phyloP scores from a whole-genome alignment of 1,140 invertebrate genomes.

The Glossosoma conforme region DNA sequence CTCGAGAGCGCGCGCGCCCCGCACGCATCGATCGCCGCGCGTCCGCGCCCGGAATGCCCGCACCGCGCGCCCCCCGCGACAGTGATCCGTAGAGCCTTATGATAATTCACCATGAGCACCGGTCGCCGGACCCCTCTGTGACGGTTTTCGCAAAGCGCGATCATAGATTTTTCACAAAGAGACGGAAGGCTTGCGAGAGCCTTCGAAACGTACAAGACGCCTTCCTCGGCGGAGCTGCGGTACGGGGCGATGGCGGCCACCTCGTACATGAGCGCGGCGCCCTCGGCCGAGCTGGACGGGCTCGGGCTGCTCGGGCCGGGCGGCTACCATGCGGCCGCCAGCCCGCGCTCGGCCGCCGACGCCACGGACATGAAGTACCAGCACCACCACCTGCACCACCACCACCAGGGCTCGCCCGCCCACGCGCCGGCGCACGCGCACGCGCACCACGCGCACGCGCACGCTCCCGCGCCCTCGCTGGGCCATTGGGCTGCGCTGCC shows the following conservation, averaged over 20 bases:
- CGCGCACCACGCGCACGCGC: constrained; percentile 44
- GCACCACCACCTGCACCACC: constrained; percentile 70
- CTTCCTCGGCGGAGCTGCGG: constrained; percentile 55
- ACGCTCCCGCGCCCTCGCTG: constrained; percentile 47
- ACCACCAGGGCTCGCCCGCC: constrained; percentile 57
- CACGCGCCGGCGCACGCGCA: too few species aligned
- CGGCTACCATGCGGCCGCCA: constrained; percentile 65
- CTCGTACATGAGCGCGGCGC: constrained; percentile 77
- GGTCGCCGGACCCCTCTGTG: constrained; percentile 34
- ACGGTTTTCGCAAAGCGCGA: constrained; percentile 31
- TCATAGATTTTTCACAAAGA: constrained; percentile 32
- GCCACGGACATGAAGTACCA: constrained; percentile 92
- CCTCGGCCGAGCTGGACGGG: constrained; percentile 70
- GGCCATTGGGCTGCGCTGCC: constrained; percentile 83
- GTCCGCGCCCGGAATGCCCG: constrained; percentile 35
- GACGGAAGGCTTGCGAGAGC: constrained; percentile 50
- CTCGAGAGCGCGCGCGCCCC: constrained; percentile 44
- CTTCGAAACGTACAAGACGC: constrained; percentile 60
- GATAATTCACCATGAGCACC: constrained; percentile 32
- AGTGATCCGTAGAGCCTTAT: constrained; percentile 32
- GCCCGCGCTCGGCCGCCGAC: constrained; percentile 72
- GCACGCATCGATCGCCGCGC: constrained; percentile 33
- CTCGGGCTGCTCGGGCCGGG: constrained; percentile 68
- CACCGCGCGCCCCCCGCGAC: constrained; percentile 31
- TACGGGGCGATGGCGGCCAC: constrained; percentile 72